These are phyloP conservation scores for Manis javanica DNA, from an alignment of 2,797 vertebrate genomes.

Conservation along the genomic window DNA sequence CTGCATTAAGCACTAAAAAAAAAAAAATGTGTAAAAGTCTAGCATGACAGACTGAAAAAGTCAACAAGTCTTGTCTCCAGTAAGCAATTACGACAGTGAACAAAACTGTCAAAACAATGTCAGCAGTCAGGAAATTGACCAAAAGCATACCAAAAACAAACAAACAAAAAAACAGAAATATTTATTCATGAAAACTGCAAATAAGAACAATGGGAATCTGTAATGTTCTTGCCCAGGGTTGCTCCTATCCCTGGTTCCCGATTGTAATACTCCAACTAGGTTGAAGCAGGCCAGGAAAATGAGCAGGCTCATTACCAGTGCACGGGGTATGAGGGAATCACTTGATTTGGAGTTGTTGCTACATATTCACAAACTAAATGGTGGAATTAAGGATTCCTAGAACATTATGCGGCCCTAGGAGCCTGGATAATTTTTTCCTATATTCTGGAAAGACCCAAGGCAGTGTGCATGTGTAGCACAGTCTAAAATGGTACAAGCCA, in stretches of 20 bases:
- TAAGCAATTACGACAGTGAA: not conserved
- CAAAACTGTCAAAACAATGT: not conserved
- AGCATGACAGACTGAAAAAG: not conserved
- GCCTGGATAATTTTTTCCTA: not conserved
- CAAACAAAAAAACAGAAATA: not conserved
- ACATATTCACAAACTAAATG: not conserved
- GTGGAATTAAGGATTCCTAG: not conserved
- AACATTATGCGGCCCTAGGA: not conserved
- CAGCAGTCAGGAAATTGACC: not conserved
- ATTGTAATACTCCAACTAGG: not conserved
- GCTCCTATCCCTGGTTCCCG: not conserved
- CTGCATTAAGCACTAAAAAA: not conserved
- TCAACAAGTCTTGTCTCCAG: not conserved
- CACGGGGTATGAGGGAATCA: not conserved
- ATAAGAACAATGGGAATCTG: not conserved
- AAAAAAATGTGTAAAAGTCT: not conserved
- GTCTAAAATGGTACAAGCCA: not conserved
- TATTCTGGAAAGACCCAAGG: not conserved
- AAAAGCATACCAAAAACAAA: not conserved
- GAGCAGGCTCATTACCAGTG: not conserved
- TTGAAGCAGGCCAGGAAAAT: not conserved
- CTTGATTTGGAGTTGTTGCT: not conserved
- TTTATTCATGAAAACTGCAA: not conserved
- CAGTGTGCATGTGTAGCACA: not conserved
- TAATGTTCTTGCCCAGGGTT: not conserved